Conservation (phyloP, 1,140 invertebrate genomes). For the Megalopta genalis region DNA sequence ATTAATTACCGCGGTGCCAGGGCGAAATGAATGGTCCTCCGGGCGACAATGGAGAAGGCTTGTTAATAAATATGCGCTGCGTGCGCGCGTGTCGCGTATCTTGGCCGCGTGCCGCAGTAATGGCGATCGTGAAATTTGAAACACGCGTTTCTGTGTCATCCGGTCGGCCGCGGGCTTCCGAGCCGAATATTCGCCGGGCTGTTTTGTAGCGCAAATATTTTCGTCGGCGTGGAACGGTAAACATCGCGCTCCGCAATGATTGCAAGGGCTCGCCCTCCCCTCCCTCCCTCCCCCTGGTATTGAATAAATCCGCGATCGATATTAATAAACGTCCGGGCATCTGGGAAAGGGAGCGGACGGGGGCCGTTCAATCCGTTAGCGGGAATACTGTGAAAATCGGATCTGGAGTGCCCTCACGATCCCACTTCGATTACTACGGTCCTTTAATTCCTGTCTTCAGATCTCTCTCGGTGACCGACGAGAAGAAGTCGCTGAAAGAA, state of each 20-base stretch:
- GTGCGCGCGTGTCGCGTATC: background rate
- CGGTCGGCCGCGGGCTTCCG: background rate
- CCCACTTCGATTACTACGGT: background rate
- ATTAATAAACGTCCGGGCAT: background rate
- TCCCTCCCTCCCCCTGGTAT: too few species aligned
- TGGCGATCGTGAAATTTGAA: slow-evolving; percentile 30
- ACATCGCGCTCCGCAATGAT: background rate
- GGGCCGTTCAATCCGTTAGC: background rate
- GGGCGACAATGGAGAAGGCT: slow-evolving; percentile 33
- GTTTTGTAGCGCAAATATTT: slow-evolving; percentile 34
- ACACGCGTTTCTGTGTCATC: slow-evolving; percentile 34
- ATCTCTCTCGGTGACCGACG: background rate
- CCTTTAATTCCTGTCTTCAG: background rate
- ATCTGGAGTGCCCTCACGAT: too few species aligned
- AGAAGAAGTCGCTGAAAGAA: background rate
- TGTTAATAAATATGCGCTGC: slow-evolving; percentile 41
- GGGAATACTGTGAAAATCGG: background rate
- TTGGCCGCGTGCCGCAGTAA: slow-evolving; percentile 21
- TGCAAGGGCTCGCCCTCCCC: background rate
- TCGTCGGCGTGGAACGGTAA: slow-evolving; percentile 9
- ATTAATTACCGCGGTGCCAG: slow-evolving; percentile 32
- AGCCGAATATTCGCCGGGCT: slow-evolving; percentile 1
- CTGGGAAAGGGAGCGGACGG: background rate
- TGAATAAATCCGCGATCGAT: background rate
- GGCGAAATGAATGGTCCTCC: slow-evolving; percentile 31